Evolutionary conservation across 2,797 vertebrate species (phyloP), one percentile per base, ranked within the genome.

Genomic region (Melanotaenia nigrans): DNA sequence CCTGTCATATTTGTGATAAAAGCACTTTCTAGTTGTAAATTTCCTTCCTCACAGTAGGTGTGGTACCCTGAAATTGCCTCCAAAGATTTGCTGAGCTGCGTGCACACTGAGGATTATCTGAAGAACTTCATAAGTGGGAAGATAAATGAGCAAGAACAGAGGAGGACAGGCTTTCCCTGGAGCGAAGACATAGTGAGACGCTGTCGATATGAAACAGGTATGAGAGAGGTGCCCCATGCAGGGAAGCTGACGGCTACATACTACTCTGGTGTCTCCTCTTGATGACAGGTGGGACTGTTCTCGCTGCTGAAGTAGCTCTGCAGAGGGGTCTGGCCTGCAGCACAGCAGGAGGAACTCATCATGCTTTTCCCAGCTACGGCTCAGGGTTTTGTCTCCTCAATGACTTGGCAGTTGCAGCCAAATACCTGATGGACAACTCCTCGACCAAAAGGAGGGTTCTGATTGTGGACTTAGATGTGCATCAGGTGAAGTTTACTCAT

Each of bases 391-490:
- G 90, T 71, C 90, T 92, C 18, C 90, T 94, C 56, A 92, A 92
- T 2, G 88, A 92, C 68, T 75, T 93, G 24, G 91, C 91, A 2
- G 90, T 92, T 5, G 71, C 88, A 2, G 90, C 90, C 67, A 93
- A 81, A 78, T 51, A 83, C 65, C 35, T 80, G 57, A 83, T 81
- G 71, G 62, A 16, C 51, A 38, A 5, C 56, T 71, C 83, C 1
- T 54, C 61, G 0, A 8, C 57, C 25, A 83, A 70, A 58, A 82
- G 73, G 51, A 92, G 89, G 77, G 74, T 93, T 67, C 79, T 91
- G 51, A 90, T 93, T 3, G 87, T 92, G 72, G 92, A 93, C 87
- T 64, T 94, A n/a, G 91, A 94, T 30, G 92, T 92, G 70, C 93
- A 92, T 84, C 91, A 93, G 90, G 92, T 93, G 66, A 20, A 16